phyloP scores from a whole-genome alignment of 2,113 vertebrate species.

The Nibea albiflora region DNA sequence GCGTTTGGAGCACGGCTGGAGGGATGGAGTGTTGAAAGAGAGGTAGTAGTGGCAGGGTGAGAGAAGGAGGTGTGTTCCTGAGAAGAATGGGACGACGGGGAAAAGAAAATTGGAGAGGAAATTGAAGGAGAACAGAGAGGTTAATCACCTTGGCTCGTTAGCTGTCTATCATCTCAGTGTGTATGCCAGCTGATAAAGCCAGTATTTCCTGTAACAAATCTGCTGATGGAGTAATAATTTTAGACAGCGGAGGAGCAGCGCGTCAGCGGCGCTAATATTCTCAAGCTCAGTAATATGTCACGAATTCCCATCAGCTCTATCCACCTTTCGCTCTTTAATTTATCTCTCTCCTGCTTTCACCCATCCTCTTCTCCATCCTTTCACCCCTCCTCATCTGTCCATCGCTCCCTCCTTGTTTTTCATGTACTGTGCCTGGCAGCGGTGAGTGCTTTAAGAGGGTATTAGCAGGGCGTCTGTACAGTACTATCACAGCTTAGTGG shows the following conservation, averaged over 20 bases:
- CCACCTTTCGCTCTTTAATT: constrained; percentile 14
- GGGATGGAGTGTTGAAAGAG: constrained; percentile 55
- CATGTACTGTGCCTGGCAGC: constrained; percentile 39
- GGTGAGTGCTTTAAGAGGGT: constrained; percentile 68
- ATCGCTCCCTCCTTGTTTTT: constrained; percentile 43
- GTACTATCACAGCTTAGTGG: constrained; percentile 75
- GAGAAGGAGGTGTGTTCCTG: constrained; percentile 37
- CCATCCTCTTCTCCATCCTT: constrained; percentile 28
- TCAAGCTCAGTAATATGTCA: constrained; percentile 12
- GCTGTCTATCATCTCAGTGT: constrained; percentile 61
- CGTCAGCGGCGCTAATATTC: constrained; percentile 25
- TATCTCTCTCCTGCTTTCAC: neutral
- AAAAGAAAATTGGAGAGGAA: constrained; percentile 54
- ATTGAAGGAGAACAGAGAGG: constrained; percentile 60
- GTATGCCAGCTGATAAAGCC: constrained; percentile 60
- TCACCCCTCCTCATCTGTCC: constrained; percentile 44
- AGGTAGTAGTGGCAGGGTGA: constrained; percentile 10
- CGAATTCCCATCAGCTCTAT: constrained; percentile 13
- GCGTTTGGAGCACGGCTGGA: constrained; percentile 41
- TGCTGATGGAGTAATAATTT: constrained; percentile 14
- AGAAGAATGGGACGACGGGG: constrained; percentile 11
- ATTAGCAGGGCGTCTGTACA: constrained; percentile 67
- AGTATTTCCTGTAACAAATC: constrained; percentile 29
- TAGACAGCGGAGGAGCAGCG: neutral
- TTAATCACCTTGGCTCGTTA: constrained; percentile 58